Evolutionary conservation across 2,113 vertebrate genomes (phyloP).

Genomic region (Pseudorectes ferrugineus): DNA sequence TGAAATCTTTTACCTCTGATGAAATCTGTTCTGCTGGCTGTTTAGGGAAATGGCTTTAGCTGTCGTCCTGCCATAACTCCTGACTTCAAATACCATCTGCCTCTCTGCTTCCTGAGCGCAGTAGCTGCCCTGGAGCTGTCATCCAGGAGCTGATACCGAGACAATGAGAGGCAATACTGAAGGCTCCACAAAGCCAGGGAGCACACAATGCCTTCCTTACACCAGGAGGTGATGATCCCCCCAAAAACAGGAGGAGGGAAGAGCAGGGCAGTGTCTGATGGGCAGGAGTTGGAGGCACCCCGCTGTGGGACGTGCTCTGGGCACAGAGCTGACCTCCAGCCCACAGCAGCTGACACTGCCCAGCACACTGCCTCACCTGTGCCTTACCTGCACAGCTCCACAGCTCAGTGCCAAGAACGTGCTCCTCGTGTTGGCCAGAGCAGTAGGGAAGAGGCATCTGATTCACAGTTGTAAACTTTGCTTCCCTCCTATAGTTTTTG

Average conservation of each 20-base stretch:
- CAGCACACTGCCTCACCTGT: not conserved
- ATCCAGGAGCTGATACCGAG: not conserved
- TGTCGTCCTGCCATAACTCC: not conserved
- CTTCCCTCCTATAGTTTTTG: not conserved
- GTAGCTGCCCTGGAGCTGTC: not conserved
- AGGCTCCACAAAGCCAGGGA: not conserved
- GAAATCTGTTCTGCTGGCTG: not conserved
- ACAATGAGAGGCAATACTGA: not conserved
- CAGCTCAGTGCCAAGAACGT: not conserved
- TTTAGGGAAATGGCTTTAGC: not conserved
- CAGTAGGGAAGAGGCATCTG: not conserved
- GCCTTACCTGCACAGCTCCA: not conserved
- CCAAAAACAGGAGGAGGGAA: not conserved
- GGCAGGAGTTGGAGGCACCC: not conserved
- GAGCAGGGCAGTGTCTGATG: not conserved
- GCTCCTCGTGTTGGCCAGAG: rapidly evolving
- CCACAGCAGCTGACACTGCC: not conserved
- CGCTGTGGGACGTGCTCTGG: rapidly evolving
- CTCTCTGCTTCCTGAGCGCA: not conserved
- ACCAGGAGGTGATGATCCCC: not conserved
- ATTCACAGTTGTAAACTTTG: not conserved
- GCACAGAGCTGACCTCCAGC: not conserved
- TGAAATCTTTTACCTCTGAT: not conserved
- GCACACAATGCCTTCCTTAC: not conserved
- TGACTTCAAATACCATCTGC: not conserved